phyloP scores from a whole-genome alignment of 2,797 vertebrate species.

The Melanogrammus aeglefinus region DNA sequence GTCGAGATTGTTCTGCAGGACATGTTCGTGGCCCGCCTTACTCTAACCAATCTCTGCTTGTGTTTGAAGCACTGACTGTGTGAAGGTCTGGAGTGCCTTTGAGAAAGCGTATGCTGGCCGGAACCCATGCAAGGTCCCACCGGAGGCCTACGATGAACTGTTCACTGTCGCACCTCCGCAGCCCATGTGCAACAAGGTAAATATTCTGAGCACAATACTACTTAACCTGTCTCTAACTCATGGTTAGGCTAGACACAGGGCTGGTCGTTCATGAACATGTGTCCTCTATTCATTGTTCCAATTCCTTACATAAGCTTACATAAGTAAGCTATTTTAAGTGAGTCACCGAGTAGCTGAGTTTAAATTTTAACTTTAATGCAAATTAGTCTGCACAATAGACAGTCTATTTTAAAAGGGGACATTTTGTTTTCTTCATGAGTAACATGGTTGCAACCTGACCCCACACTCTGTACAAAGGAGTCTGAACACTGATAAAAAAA shows the following conservation, averaged over 20 bases:
- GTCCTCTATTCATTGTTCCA: no score
- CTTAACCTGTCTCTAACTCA: no score
- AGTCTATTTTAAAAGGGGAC: not conserved
- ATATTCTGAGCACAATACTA: not conserved
- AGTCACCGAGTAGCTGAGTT: no score
- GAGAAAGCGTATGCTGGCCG: constrained; percentile 53
- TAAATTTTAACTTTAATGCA: not conserved
- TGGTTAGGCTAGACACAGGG: no score
- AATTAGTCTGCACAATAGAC: not conserved
- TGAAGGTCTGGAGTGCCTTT: constrained; percentile 56
- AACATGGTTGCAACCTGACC: no score
- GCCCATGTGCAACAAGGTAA: constrained; percentile 63
- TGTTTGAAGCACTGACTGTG: constrained; percentile 52
- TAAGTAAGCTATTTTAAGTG: no score
- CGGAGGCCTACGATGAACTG: constrained; percentile 57
- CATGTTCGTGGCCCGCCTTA: no score
- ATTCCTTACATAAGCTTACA: no score
- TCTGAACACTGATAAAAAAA: no score
- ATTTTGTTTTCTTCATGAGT: no score
- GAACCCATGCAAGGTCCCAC: constrained; percentile 57
- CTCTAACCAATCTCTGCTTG: not conserved
- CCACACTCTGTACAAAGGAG: no score
- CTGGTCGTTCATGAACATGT: no score
- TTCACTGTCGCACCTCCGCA: constrained; percentile 18
- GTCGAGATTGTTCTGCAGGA: not conserved